Percentiles rank a stretch among this genome's conserved stretches.
Evolutionary conservation across 2,797 vertebrate species (phyloP).

Genomic region (Adrianichthys oophorus): DNA sequence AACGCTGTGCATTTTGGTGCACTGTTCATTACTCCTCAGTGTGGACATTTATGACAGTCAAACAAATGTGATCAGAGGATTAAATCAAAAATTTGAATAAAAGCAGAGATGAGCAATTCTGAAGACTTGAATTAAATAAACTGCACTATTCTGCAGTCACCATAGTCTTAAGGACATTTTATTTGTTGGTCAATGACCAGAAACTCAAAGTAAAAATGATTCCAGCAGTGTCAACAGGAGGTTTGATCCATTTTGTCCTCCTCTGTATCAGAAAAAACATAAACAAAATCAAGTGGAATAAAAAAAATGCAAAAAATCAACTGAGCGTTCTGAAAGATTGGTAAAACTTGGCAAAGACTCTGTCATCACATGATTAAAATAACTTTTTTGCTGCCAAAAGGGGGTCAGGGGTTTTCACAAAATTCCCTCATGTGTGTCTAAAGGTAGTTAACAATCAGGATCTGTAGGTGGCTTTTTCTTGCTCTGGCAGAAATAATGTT

Average conservation of each 20-base stretch:
- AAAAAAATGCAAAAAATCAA: background rate
- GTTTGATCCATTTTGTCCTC: background rate
- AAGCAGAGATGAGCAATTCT: background rate
- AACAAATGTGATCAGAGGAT: no score
- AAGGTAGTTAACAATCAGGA: background rate
- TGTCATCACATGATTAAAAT: no score
- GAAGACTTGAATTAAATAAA: background rate
- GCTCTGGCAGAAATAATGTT: background rate
- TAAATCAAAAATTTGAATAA: no score
- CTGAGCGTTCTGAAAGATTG: no score
- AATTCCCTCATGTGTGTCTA: no score
- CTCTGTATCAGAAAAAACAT: background rate
- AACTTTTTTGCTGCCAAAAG: no score
- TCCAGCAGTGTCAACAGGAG: background rate
- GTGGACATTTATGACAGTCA: no score
- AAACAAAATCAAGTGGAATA: background rate
- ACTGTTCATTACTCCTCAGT: no score
- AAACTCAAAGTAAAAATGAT: slow-evolving; percentile 11
- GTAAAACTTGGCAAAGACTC: no score
- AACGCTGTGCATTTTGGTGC: no score
- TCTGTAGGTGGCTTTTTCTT: background rate
- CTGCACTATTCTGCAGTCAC: background rate
- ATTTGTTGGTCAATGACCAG: background rate
- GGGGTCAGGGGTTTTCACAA: no score
- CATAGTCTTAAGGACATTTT: background rate